A percentile compares a stretch with the other conserved stretches of the same genome.
phyloP scores from a whole-genome alignment of 2,888 invertebrate genomes.

The Drosophila seclusa region DNA sequence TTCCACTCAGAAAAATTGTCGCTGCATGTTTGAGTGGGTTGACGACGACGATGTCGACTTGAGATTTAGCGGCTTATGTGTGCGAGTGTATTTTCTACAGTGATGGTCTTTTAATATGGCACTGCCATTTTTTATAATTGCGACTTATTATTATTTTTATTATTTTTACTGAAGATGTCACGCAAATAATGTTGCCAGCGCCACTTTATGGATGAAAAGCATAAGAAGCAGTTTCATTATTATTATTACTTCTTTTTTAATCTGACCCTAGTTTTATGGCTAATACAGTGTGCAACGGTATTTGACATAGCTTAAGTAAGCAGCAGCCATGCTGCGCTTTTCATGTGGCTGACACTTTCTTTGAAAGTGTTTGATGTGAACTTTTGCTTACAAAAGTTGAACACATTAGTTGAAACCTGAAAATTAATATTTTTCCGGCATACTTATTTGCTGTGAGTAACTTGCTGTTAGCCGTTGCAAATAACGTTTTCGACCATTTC shows the following conservation, averaged over 20 bases:
- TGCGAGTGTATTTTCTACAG: slow-evolving; percentile 1
- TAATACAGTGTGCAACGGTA: neutral
- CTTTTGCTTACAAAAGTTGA: slow-evolving; percentile 3
- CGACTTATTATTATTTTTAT: neutral
- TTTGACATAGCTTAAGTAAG: slow-evolving; percentile 7
- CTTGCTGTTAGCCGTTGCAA: slow-evolving; percentile 29
- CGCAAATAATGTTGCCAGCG: neutral
- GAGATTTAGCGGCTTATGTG: slow-evolving; percentile 10
- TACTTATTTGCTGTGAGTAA: no score
- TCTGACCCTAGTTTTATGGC: neutral
- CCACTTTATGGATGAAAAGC: neutral
- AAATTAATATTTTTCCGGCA: slow-evolving; percentile 13
- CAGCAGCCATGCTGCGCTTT: slow-evolving; percentile 12
- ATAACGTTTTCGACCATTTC: slow-evolving; percentile 35
- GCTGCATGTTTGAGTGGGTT: slow-evolving; percentile 54
- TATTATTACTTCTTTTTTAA: neutral
- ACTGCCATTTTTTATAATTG: neutral
- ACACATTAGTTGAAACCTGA: slow-evolving; percentile 5
- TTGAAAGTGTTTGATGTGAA: slow-evolving; percentile 38
- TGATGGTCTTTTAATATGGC: neutral
- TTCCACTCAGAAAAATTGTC: slow-evolving; percentile 74
- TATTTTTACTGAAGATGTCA: neutral
- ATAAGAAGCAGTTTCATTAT: neutral
- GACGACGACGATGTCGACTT: slow-evolving; percentile 24
- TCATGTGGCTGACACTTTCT: slow-evolving; percentile 32